phyloP scores from a whole-genome alignment of 2,888 invertebrate genomes.

The Thecocarcelia acutangulata region DNA sequence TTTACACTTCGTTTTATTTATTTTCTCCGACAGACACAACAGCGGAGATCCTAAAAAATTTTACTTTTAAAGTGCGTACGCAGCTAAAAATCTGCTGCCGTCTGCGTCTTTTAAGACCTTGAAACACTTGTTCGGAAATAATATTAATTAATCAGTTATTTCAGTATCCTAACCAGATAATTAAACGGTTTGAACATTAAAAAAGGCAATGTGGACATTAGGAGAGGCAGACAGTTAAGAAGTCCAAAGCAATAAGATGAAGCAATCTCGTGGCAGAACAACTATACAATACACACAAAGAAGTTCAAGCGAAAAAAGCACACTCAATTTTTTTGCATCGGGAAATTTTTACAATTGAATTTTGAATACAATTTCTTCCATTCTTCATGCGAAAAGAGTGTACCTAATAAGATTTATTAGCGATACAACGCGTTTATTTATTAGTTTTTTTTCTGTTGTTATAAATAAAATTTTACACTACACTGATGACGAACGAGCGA shows the following conservation, averaged over 20 bases:
- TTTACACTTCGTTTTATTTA: slow-evolving; percentile 30
- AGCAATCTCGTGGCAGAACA: slow-evolving; percentile 64
- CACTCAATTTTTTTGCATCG: slow-evolving; percentile 24
- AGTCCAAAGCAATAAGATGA: slow-evolving; percentile 38
- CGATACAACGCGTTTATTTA: slow-evolving; percentile 37
- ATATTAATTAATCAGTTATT: slow-evolving; percentile 27
- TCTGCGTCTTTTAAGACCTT: slow-evolving; percentile 61
- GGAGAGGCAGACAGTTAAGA: slow-evolving; percentile 21
- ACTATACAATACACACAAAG: slow-evolving; percentile 60
- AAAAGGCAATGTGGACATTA: slow-evolving; percentile 22
- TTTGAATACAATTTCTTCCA: slow-evolving; percentile 39
- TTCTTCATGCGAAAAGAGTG: slow-evolving; percentile 12
- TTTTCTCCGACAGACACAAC: slow-evolving; percentile 22
- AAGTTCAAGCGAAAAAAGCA: slow-evolving; percentile 40
- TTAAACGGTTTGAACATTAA: slow-evolving; percentile 15
- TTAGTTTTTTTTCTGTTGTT: slow-evolving; percentile 58
- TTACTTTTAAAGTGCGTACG: slow-evolving; percentile 62
- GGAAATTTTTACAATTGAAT: slow-evolving; percentile 34
- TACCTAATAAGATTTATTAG: slow-evolving; percentile 14
- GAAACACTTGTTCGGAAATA: slow-evolving; percentile 58
- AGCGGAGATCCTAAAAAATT: slow-evolving; percentile 51
- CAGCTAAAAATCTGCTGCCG: slow-evolving; percentile 59
- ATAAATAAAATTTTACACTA: slow-evolving; percentile 66
- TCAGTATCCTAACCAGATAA: slow-evolving; percentile 21
- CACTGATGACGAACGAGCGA: slow-evolving; percentile 65